Evolutionary conservation across 2,888 invertebrate species (phyloP).

Genomic region (Camponotus fellah): DNA sequence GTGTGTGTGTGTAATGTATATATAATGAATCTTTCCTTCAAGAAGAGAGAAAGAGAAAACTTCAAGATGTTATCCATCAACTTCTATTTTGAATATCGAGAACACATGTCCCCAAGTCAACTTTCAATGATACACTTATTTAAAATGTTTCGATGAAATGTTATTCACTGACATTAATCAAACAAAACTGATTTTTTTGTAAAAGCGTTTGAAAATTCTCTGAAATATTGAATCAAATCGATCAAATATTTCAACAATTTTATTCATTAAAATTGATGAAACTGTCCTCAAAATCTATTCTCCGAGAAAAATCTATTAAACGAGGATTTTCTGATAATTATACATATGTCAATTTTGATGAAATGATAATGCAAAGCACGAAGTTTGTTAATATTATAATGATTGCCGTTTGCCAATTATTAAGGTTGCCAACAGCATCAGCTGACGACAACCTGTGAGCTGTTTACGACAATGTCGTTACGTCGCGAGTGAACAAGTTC

Average conservation of each 20-base stretch:
- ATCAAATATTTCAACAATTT: constrained; percentile 16
- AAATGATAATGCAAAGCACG: constrained; percentile 6
- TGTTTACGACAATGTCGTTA: constrained; percentile 50
- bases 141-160: neutral
- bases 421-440: constrained; percentile 50
- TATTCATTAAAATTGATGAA: neutral
- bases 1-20: neutral
- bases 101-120: neutral
- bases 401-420: too few species aligned
- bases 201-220: neutral
- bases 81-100: neutral
- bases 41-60: neutral
- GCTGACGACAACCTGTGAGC: constrained; percentile 54
- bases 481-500: constrained; percentile 54
- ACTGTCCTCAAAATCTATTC: neutral
- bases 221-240: neutral
- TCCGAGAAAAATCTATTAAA: neutral
- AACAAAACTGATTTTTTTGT: neutral
- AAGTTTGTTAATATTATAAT: constrained; percentile 5
- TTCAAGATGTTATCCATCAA: neutral
- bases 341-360: neutral
- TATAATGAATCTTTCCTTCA: neutral
- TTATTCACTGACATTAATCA: neutral
- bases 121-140: neutral
- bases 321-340: constrained; percentile 3